phyloP scores from a whole-genome alignment of 2,797 vertebrate genomes.

The Gallirallus australis region DNA sequence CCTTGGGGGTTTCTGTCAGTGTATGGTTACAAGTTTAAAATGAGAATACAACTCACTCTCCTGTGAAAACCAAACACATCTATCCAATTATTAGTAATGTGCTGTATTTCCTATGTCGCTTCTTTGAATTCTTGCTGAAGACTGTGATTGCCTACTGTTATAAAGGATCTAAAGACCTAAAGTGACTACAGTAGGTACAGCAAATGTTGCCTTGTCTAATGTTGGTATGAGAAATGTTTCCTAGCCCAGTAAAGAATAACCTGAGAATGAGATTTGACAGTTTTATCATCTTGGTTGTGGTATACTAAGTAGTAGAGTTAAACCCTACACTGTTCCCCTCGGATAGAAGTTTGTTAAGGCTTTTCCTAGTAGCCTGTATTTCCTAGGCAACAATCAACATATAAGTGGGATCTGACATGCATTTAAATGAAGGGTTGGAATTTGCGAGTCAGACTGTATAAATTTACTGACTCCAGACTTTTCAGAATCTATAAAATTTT shows the following conservation, averaged over 20 bases:
- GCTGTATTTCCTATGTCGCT: neutral
- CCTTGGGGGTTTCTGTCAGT: neutral
- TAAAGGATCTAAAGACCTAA: neutral
- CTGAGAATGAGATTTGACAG: neutral
- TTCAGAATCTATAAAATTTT: constrained; percentile 1
- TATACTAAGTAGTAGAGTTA: neutral
- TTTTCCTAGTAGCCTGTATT: neutral
- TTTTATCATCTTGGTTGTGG: neutral
- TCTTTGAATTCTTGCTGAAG: neutral
- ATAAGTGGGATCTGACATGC: neutral
- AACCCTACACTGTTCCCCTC: neutral
- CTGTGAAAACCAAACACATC: neutral
- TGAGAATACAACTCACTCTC: neutral
- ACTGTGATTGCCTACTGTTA: neutral
- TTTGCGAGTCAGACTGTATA: neutral
- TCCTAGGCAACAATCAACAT: neutral
- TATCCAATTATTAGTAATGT: neutral
- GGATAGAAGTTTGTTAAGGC: neutral
- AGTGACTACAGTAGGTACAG: neutral
- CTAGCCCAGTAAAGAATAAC: neutral
- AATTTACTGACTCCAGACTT: neutral
- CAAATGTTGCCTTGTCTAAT: neutral
- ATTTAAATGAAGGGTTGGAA: neutral
- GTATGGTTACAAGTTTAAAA: neutral
- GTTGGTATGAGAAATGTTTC: neutral